Evolutionary conservation across 1,140 invertebrate species (phyloP), one percentile per base, ranked within the genome.

Genomic region (Muscidifurax raptorellus): DNA sequence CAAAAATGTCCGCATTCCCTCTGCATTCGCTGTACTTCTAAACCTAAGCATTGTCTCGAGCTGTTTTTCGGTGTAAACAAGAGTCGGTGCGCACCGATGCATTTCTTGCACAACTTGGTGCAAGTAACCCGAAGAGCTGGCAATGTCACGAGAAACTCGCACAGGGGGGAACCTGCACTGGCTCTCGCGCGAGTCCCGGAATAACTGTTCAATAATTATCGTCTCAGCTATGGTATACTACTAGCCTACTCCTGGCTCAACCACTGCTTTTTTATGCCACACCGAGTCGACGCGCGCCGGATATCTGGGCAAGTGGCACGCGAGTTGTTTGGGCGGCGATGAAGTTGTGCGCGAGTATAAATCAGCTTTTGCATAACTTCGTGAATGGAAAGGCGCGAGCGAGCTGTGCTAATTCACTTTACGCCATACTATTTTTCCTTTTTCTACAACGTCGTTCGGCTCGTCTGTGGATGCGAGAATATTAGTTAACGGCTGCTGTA

Each of bases 181-280:
- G 27, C 27, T 44, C 18, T 47, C 64, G n/a, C n/a, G n/a, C n/a
- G 44, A 82, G 52, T 67, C 52, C 82, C 59, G 74, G 82, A 83
- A 83, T 83, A 83, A 77, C 82, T 82, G 81, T 82, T 81, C 69
- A 81, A 64, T 82, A 82, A 82, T 82, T 82, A 82, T 82, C 52
- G 22, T 5, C 18, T 59, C n/a, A n/a, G n/a, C n/a, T n/a, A n/a
- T n/a, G n/a, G n/a, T n/a, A n/a, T n/a, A n/a, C 52, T 52, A 82
- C 67, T 82, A 64, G 66, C 47, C 36, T 40, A 71, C 44, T 36
- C 25, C 6, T 59, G 22, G 18, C 52, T 18, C 52, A 7, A 1
- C 15, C 52, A 52, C 18, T 52, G 44, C 32, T 69, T 67, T 67
- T 25, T 47, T 80, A 36, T 30, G 15, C 52, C 4, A n/a, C 52